phyloP scores from a whole-genome alignment of 2,113 vertebrate species.

The Polypterus senegalus region DNA sequence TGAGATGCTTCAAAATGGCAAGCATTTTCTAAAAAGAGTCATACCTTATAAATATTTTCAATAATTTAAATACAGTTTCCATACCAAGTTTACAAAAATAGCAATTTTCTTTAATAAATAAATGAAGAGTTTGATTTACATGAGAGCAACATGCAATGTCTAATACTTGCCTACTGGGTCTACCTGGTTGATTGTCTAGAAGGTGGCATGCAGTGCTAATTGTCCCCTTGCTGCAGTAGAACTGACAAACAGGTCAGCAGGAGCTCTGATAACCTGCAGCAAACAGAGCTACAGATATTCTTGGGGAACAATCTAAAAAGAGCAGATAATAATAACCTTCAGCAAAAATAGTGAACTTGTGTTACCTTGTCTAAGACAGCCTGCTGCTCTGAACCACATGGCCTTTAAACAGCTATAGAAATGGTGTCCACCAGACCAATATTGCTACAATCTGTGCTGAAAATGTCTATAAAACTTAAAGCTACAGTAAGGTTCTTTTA shows the following conservation, averaged over 20 bases:
- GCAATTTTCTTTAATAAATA: slow-evolving; percentile 57
- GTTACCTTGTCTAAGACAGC: slow-evolving; percentile 40
- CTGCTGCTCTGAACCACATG: slow-evolving; percentile 49
- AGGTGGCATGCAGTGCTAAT: slow-evolving; percentile 60
- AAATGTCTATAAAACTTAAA: slow-evolving; percentile 23
- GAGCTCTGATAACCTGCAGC: slow-evolving; percentile 39
- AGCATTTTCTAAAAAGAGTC: slow-evolving; percentile 56
- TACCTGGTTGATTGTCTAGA: slow-evolving; percentile 64
- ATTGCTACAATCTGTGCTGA: slow-evolving; percentile 32
- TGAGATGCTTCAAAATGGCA: slow-evolving; percentile 41
- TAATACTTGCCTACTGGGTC: slow-evolving; percentile 53
- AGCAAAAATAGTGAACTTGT: slow-evolving; percentile 21
- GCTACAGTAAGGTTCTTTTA: slow-evolving; percentile 17
- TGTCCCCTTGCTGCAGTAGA: slow-evolving; percentile 44
- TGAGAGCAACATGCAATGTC: slow-evolving; percentile 57
- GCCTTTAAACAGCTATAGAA: slow-evolving; percentile 38
- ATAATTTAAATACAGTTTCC: slow-evolving; percentile 54
- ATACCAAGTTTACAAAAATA: slow-evolving; percentile 73
- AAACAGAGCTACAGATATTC: slow-evolving; percentile 39
- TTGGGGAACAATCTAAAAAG: slow-evolving; percentile 39
- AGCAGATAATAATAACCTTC: slow-evolving; percentile 42
- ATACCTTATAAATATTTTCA: slow-evolving; percentile 60
- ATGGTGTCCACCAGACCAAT: slow-evolving; percentile 41
- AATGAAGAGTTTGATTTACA: slow-evolving; percentile 57
- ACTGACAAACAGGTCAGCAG: slow-evolving; percentile 51